These are phyloP conservation scores for Pocillopora damicornis DNA, from an alignment of 64 coral and sea anemone genomes.

Conservation along the genomic window DNA sequence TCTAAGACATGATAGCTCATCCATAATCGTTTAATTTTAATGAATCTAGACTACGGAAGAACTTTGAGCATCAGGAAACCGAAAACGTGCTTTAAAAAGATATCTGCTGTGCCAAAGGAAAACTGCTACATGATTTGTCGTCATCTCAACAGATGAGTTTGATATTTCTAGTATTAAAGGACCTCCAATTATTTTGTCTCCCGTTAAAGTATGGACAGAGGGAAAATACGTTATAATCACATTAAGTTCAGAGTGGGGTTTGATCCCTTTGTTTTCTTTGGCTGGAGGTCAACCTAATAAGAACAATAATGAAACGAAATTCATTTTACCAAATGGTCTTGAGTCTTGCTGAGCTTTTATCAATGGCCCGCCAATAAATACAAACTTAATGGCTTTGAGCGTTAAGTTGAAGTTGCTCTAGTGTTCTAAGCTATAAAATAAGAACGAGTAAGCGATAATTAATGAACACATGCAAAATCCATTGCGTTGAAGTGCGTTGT, in stretches of 20 bases:
- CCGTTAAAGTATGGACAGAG: slow-evolving; percentile 7
- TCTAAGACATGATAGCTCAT: background rate
- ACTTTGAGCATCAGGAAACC: background rate
- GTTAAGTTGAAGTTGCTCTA: background rate
- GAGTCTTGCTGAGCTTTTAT: background rate
- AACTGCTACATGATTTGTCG: background rate
- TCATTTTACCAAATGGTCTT: slow-evolving; percentile 13
- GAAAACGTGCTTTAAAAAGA: background rate
- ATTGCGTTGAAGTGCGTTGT: background rate
- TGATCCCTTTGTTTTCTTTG: slow-evolving; percentile 28
- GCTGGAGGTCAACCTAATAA: slow-evolving; percentile 24
- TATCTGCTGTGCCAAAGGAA: background rate
- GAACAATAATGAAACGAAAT: slow-evolving; percentile 15
- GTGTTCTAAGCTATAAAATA: background rate
- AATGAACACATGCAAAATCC: slow-evolving; percentile 5
- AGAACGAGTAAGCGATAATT: background rate
- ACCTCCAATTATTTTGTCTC: slow-evolving; percentile 9
- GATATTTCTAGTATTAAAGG: background rate
- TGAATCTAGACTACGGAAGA: background rate
- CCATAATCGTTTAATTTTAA: background rate
- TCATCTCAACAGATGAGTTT: background rate
- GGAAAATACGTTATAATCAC: slow-evolving; percentile 27
- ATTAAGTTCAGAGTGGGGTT: background rate
- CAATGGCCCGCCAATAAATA: background rate
- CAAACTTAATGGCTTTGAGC: background rate